Percentiles rank a stretch among this genome's conserved stretches.
phyloP scores from a whole-genome alignment of 2,888 invertebrate species.

The Tetanocera ferruginea region DNA sequence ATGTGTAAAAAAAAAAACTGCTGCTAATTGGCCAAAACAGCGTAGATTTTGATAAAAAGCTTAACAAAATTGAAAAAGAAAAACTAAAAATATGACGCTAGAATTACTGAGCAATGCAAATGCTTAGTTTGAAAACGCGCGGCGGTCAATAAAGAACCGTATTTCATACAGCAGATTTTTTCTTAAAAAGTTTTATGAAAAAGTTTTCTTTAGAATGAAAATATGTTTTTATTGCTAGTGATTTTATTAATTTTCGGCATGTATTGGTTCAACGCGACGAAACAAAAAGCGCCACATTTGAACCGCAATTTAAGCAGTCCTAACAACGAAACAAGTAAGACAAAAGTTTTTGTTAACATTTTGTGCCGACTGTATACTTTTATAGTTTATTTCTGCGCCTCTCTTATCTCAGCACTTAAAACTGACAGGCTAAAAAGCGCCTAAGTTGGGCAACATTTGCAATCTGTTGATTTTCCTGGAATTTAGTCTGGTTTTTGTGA shows the following conservation, averaged over 20 bases:
- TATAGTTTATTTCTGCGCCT: too few relatives aligned
- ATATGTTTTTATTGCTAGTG: slow-evolving; percentile 10
- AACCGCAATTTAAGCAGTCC: background rate
- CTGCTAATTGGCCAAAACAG: slow-evolving; percentile 7
- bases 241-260: slow-evolving; percentile 9
- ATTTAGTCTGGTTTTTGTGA: background rate
- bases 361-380: too few relatives aligned
- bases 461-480: background rate
- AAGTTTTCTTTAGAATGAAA: background rate
- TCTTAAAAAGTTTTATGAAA: background rate
- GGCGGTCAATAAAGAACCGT: background rate
- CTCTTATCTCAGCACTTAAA: background rate
- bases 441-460: too few relatives aligned
- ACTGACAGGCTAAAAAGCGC: background rate
- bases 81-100: background rate
- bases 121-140: slow-evolving; percentile 12
- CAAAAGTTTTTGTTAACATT: background rate
- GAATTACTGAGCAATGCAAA: background rate
- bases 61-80: background rate
- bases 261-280: slow-evolving; percentile 5
- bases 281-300: background rate
- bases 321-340: slow-evolving; percentile 18
- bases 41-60: background rate
- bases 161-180: background rate
- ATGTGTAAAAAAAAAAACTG: background rate